Percentiles rank a stretch among this genome's conserved stretches.
phyloP scores from a whole-genome alignment of 2,888 invertebrate genomes.

The Catocala nupta region DNA sequence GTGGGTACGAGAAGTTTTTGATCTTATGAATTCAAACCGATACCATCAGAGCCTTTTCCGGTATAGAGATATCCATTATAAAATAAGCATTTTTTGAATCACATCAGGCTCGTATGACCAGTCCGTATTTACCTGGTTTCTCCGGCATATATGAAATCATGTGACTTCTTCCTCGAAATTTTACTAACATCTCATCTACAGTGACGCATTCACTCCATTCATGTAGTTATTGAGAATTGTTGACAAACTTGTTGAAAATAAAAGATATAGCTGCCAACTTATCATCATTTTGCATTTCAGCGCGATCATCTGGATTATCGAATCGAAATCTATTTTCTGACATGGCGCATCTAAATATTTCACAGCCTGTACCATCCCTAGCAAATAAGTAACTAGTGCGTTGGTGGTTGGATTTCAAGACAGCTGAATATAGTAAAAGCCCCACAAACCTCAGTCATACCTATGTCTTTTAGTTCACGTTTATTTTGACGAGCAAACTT shows the following conservation, averaged over 20 bases:
- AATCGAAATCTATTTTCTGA: constrained; percentile 40
- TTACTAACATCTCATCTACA: constrained; percentile 46
- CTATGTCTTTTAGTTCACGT: constrained; percentile 11
- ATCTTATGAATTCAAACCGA: constrained; percentile 34
- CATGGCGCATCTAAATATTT: constrained; percentile 43
- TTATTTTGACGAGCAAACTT: constrained; percentile 21
- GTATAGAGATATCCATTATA: constrained; percentile 21
- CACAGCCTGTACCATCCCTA: constrained; percentile 43
- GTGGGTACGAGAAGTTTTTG: constrained; percentile 38
- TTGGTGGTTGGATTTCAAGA: constrained; percentile 45
- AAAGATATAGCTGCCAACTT: constrained; percentile 18
- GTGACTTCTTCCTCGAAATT: constrained; percentile 46
- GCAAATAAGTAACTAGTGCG: constrained; percentile 35
- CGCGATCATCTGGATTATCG: constrained; percentile 18
- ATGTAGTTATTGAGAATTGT: constrained; percentile 5
- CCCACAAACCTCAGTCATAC: constrained; percentile 18
- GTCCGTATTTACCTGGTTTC: constrained; percentile 27
- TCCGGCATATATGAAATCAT: constrained; percentile 45
- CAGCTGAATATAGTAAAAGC: constrained; percentile 17
- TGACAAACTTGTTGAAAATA: constrained; percentile 23
- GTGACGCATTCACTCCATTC: constrained; percentile 38
- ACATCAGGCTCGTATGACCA: constrained; percentile 13
- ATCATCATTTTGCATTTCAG: constrained; percentile 11
- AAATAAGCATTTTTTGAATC: constrained; percentile 15
- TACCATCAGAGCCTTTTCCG: constrained; percentile 14